phyloP scores from a whole-genome alignment of 1,140 invertebrate genomes.

The Neotoxoptera formosana region DNA sequence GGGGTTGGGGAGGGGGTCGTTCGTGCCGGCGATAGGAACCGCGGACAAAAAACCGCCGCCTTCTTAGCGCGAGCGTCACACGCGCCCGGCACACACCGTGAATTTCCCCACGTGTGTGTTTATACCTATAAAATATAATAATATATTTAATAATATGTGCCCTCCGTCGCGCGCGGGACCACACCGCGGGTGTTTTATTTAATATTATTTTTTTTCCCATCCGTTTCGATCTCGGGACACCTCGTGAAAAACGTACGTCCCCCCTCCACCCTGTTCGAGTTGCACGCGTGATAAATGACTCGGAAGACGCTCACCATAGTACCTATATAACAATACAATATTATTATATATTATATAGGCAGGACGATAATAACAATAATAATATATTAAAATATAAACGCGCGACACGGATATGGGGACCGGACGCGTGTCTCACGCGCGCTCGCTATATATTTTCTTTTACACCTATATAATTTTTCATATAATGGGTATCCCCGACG shows the following conservation, averaged over 20 bases:
- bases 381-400: background rate
- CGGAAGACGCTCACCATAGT: background rate
- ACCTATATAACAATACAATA: background rate
- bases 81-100: slow-evolving; percentile 49
- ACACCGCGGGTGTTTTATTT: background rate
- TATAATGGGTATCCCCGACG: background rate
- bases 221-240: slow-evolving; percentile 6
- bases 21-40: background rate
- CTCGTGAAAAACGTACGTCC: background rate
- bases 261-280: background rate
- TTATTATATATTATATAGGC: too few relatives aligned
- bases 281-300: slow-evolving; percentile 22
- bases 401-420: background rate
- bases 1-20: background rate
- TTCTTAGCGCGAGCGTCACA: slow-evolving; percentile 45
- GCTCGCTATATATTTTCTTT: background rate
- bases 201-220: background rate
- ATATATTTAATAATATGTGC: background rate
- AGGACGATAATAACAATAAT: background rate
- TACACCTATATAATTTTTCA: background rate
- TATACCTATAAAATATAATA: background rate
- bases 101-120: background rate
- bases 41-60: background rate
- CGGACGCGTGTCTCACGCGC: slow-evolving; percentile 22
- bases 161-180: slow-evolving; percentile 15